A percentile compares a stretch with the other conserved stretches of the same genome.
Evolutionary conservation across 2,113 vertebrate species (phyloP).

Genomic region (Brienomyrus brachyistius): DNA sequence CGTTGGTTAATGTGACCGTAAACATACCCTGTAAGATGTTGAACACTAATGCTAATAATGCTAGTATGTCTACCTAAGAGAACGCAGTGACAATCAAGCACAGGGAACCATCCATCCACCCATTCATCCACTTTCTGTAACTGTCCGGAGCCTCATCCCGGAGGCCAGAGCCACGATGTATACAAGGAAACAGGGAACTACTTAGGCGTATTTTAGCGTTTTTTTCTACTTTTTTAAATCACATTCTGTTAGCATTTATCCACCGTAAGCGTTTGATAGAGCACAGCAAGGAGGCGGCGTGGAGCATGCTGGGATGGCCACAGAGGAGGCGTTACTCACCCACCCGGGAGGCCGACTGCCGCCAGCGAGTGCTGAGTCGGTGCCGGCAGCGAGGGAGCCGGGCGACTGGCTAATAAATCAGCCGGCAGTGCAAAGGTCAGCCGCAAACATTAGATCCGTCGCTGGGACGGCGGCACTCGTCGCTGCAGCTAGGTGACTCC

Average conservation of each 20-base stretch:
- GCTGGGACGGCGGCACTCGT: slow-evolving; percentile 27
- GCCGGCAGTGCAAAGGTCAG: slow-evolving; percentile 39
- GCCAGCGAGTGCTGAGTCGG: slow-evolving; percentile 5
- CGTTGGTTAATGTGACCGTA: background rate
- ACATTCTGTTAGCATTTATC: background rate
- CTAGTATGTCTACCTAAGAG: background rate
- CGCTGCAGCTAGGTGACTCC: slow-evolving; percentile 30
- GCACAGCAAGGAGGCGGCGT: background rate
- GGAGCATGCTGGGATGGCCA: background rate
- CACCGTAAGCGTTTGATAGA: background rate
- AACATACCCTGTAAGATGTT: background rate
- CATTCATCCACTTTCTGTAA: background rate
- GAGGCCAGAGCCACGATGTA: background rate
- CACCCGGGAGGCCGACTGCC: background rate
- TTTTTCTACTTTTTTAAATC: background rate
- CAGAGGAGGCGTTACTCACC: background rate
- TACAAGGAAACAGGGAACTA: background rate
- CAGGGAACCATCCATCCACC: background rate
- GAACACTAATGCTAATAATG: background rate
- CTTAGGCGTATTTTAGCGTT: background rate
- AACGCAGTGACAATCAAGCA: background rate
- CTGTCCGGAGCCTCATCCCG: background rate
- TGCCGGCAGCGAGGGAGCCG: slow-evolving; percentile 19
- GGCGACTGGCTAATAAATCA: slow-evolving; percentile 39
- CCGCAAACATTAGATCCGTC: slow-evolving; percentile 35